Evolutionary conservation across 1,140 invertebrate genomes (phyloP).

Genomic region (Trypoxylus dichotomus): DNA sequence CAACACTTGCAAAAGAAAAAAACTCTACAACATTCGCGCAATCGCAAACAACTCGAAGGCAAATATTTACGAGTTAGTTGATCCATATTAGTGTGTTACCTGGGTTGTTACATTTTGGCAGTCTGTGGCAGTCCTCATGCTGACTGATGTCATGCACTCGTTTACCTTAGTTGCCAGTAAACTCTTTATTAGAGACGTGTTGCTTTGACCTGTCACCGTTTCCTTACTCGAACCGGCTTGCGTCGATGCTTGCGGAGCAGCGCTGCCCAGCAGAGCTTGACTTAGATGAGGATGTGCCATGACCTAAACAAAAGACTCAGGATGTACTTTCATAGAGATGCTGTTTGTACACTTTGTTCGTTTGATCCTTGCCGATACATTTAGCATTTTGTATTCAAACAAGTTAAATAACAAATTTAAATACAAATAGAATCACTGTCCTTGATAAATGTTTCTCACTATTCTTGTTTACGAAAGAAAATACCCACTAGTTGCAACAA

Average conservation of each 20-base stretch:
- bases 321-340: too few species aligned
- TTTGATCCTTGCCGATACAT: too few species aligned
- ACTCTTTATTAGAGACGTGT: slow-evolving; percentile 79
- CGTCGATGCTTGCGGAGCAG: slow-evolving; percentile 40
- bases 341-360: too few species aligned
- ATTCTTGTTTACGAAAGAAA: too few species aligned
- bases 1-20: slow-evolving; percentile 1
- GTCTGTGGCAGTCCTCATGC: slow-evolving; percentile 53
- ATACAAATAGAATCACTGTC: too few species aligned
- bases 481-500: too few species aligned
- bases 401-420: too few species aligned
- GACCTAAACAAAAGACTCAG: slow-evolving; percentile 53
- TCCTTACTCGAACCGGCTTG: slow-evolving; percentile 49
- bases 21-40: not conserved
- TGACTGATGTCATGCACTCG: slow-evolving; percentile 62
- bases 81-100: slow-evolving; percentile 53
- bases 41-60: not conserved
- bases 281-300: slow-evolving; percentile 65
- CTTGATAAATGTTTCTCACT: too few species aligned
- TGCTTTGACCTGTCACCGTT: slow-evolving; percentile 46
- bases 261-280: slow-evolving; percentile 59
- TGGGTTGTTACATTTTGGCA: slow-evolving; percentile 54
- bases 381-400: too few species aligned
- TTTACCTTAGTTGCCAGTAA: slow-evolving; percentile 83
- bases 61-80: slow-evolving; percentile 24